Evolutionary conservation across 1,140 invertebrate genomes (phyloP).

Genomic region (Diabrotica undecimpunctata): DNA sequence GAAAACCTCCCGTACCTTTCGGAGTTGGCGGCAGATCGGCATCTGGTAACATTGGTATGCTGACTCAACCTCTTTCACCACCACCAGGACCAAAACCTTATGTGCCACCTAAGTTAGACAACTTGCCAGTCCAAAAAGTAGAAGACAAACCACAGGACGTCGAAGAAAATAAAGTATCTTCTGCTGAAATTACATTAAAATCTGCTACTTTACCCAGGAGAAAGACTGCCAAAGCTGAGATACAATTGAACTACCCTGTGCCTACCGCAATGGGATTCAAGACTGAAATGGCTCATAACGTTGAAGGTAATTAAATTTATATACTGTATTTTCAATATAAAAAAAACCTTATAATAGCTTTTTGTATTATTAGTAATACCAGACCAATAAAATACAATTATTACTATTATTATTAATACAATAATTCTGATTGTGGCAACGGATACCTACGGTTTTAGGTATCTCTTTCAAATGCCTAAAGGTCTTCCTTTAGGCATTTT

Average conservation of each 20-base stretch:
- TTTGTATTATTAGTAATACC: too few relatives aligned
- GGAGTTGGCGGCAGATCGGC: conserved; percentile 50
- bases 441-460: too few relatives aligned
- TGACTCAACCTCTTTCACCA: conserved; percentile 35
- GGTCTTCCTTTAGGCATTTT: too few relatives aligned
- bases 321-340: too few relatives aligned
- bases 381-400: too few relatives aligned
- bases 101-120: conserved; percentile 29
- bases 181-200: conserved; percentile 62
- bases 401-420: too few relatives aligned
- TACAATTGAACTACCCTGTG: conserved; percentile 54
- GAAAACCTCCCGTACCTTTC: conserved; percentile 59
- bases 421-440: too few relatives aligned
- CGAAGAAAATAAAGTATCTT: conserved; percentile 50
- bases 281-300: conserved; percentile 59
- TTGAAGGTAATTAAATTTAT: conserved; percentile 43
- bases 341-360: too few relatives aligned
- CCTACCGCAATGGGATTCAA: conserved; percentile 52
- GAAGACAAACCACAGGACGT: conserved; percentile 10
- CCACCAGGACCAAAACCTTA: conserved; percentile 37
- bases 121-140: conserved; percentile 22
- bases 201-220: conserved; percentile 63
- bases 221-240: conserved; percentile 63
- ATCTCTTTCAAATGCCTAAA: too few relatives aligned
- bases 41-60: conserved; percentile 48